Evolutionary conservation across 2,113 vertebrate species (phyloP).

Genomic region (Siphamia tubifer): DNA sequence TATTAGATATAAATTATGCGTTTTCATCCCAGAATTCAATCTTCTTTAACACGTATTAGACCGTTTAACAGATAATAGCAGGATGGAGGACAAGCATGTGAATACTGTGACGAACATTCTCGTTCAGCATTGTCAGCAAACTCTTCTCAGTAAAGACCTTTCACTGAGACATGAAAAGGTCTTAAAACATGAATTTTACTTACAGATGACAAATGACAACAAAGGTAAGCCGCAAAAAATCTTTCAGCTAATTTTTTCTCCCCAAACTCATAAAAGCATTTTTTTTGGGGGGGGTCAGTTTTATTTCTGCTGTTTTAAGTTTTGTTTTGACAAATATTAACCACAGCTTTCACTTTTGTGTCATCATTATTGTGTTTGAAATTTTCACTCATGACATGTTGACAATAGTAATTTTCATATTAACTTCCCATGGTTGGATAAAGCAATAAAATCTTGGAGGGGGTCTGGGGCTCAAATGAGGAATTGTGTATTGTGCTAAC

Average conservation of each 20-base stretch:
- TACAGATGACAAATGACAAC: background rate
- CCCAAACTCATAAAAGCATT: slow-evolving; percentile 17
- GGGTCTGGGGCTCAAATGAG: slow-evolving; percentile 13
- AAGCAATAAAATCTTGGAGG: slow-evolving; percentile 41
- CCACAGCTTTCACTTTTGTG: slow-evolving; percentile 22
- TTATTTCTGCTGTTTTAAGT: slow-evolving; percentile 13
- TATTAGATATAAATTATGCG: background rate
- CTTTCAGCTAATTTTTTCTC: background rate
- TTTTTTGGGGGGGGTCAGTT: slow-evolving; percentile 6
- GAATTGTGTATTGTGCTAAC: slow-evolving; percentile 5
- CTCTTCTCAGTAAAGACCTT: background rate
- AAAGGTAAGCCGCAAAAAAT: slow-evolving; percentile 18
- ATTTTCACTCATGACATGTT: slow-evolving; percentile 31
- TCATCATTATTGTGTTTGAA: slow-evolving; percentile 48
- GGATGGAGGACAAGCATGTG: background rate
- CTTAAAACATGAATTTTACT: no score
- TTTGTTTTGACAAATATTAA: slow-evolving; percentile 47
- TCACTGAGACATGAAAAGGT: no score
- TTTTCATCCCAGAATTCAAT: background rate
- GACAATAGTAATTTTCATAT: slow-evolving; percentile 45
- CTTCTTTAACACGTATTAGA: background rate
- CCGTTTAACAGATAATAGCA: background rate
- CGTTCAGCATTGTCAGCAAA: background rate
- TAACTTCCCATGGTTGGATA: slow-evolving; percentile 49
- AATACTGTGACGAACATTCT: background rate